Evolutionary conservation across 2,113 vertebrate genomes (phyloP).

Genomic region (Dolichallabes microphthalmus): DNA sequence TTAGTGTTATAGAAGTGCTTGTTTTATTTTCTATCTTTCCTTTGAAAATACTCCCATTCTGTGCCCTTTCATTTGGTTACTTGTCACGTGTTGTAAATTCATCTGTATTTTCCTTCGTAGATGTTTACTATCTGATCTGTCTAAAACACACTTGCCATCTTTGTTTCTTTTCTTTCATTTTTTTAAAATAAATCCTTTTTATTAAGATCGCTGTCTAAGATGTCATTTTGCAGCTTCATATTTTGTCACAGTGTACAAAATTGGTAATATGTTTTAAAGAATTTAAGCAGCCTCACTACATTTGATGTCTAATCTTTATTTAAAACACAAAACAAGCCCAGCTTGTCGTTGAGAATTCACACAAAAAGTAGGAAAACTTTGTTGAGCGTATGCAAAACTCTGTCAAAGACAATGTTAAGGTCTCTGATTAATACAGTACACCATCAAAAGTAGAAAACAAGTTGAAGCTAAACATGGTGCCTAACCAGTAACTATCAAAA

Average conservation of each 20-base stretch:
- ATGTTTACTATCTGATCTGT: slow-evolving; percentile 18
- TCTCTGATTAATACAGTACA: neutral
- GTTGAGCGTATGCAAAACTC: neutral
- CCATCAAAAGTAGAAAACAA: neutral
- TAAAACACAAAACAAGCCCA: slow-evolving; percentile 35
- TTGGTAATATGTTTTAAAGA: neutral
- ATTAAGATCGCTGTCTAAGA: slow-evolving; percentile 1
- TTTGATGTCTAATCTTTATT: slow-evolving; percentile 8
- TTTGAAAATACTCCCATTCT: neutral
- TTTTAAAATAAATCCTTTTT: slow-evolving; percentile 48
- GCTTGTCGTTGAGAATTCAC: slow-evolving; percentile 26
- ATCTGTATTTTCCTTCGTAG: slow-evolving; percentile 27
- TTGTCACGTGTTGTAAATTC: slow-evolving; percentile 25
- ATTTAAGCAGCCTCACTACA: neutral
- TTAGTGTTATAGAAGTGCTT: neutral
- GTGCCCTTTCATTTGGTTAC: slow-evolving; percentile 22
- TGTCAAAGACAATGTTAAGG: neutral
- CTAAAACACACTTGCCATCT: slow-evolving; percentile 8
- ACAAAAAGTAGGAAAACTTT: neutral
- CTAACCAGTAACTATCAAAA: neutral
- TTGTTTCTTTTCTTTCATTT: slow-evolving; percentile 10
- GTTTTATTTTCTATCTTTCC: too few relatives aligned
- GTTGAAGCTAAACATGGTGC: neutral
- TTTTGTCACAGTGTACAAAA: neutral
- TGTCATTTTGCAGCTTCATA: neutral